These are phyloP conservation scores for Enteromius treurensis DNA, from an alignment of 2,797 vertebrate species.

Conservation along the genomic window DNA sequence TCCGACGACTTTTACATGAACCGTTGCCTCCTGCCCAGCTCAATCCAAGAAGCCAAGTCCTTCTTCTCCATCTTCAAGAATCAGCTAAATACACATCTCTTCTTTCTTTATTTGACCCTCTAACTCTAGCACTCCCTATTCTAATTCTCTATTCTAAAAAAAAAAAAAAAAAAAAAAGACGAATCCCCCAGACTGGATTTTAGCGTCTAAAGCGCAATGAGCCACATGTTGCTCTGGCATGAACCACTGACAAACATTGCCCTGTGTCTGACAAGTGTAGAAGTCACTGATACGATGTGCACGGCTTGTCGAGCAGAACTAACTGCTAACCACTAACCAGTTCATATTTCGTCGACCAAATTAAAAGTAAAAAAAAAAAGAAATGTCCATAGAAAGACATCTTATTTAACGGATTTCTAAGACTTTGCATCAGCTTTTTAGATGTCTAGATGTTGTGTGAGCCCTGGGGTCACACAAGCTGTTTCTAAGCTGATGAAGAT, in stretches of 20 bases:
- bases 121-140: neutral
- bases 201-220: neutral
- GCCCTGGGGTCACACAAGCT: neutral
- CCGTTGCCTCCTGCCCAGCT: too few relatives aligned
- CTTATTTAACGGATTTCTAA: neutral
- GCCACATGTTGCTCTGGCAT: neutral
- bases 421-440: neutral
- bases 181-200: too few relatives aligned
- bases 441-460: neutral
- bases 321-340: neutral
- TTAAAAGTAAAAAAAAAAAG: neutral
- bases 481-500: slow-evolving; percentile 9
- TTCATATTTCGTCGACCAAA: neutral
- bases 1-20: too few relatives aligned
- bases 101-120: too few relatives aligned
- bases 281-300: neutral
- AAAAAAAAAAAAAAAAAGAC: too few relatives aligned
- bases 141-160: neutral
- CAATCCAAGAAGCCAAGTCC: too few relatives aligned
- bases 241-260: neutral
- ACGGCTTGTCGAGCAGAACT: neutral
- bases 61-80: neutral
- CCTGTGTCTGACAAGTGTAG: too few relatives aligned
- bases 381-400: neutral
- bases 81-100: neutral